Conservation (phyloP, 2,888 invertebrate genomes). For the Gerris lacustris region DNA sequence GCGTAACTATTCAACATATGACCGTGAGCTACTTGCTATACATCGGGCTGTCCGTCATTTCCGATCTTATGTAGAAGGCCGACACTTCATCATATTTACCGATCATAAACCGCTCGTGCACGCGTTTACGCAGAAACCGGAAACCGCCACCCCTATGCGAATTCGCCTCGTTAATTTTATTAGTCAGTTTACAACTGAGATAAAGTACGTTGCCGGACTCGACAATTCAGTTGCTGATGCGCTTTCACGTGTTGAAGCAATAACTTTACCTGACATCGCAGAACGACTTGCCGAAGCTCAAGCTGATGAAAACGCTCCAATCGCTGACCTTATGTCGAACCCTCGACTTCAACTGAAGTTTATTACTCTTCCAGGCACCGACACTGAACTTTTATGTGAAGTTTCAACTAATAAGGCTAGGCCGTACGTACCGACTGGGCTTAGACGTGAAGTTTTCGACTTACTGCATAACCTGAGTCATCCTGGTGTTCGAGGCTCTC, state of each 20-base stretch:
- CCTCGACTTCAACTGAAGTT: slow-evolving; percentile 4
- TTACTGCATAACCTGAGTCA: slow-evolving; percentile 30
- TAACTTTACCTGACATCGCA: slow-evolving; percentile 31
- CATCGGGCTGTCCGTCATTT: slow-evolving; percentile 30
- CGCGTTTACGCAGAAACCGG: neutral
- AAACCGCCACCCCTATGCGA: slow-evolving; percentile 28
- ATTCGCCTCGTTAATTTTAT: slow-evolving; percentile 33
- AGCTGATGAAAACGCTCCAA: neutral
- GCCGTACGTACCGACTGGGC: slow-evolving; percentile 20
- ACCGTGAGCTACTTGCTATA: no score
- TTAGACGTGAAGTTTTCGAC: slow-evolving; percentile 19
- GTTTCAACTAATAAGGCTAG: slow-evolving; percentile 18
- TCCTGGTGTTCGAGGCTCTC: slow-evolving; percentile 28
- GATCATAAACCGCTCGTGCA: slow-evolving; percentile 1
- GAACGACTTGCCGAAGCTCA: slow-evolving; percentile 32
- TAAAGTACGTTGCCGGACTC: slow-evolving; percentile 33
- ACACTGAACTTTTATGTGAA: slow-evolving; percentile 24
- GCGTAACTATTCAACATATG: slow-evolving; percentile 35
- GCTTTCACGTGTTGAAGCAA: slow-evolving; percentile 31
- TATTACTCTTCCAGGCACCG: slow-evolving; percentile 4
- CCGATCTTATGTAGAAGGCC: slow-evolving; percentile 8
- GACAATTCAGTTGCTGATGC: slow-evolving; percentile 35
- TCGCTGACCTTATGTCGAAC: neutral
- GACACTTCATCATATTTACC: neutral
- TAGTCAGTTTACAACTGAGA: slow-evolving; percentile 35